Evolutionary conservation across 2,113 vertebrate genomes (phyloP).

Genomic region (Noturus placidus): DNA sequence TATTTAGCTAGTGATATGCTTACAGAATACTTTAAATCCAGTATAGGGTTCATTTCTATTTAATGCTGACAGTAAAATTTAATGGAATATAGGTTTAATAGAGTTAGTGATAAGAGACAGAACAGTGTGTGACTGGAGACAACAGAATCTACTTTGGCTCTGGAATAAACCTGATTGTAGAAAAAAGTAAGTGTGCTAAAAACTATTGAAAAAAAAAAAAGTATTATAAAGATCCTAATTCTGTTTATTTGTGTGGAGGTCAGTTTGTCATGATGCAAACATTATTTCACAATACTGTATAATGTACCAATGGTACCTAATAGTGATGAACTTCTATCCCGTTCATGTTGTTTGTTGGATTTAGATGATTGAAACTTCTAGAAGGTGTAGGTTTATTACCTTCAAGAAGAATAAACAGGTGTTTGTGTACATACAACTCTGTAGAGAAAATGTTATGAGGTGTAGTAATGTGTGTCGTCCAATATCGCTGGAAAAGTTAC

Average conservation of each 20-base stretch:
- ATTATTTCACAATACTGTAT: background rate
- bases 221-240: background rate
- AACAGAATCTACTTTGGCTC: conserved; percentile 48
- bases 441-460: background rate
- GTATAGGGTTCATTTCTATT: background rate
- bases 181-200: conserved; percentile 5
- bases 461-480: conserved; percentile 42
- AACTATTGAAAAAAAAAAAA: background rate
- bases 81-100: background rate
- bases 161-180: conserved; percentile 22
- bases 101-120: conserved; percentile 39
- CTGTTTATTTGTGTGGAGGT: background rate
- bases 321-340: background rate
- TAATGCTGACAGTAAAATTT: background rate
- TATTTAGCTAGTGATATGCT: background rate
- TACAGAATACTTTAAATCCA: background rate
- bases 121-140: conserved; percentile 42
- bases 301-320: background rate
- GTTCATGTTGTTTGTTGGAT: background rate
- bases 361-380: background rate
- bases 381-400: conserved; percentile 49
- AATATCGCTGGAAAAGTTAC: conserved; percentile 13
- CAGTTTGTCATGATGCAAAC: background rate
- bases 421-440: background rate
- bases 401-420: background rate